A percentile compares a stretch with the other conserved stretches of the same genome.
phyloP scores from a whole-genome alignment of 2,888 invertebrate genomes.

The Cephus nigrinus region DNA sequence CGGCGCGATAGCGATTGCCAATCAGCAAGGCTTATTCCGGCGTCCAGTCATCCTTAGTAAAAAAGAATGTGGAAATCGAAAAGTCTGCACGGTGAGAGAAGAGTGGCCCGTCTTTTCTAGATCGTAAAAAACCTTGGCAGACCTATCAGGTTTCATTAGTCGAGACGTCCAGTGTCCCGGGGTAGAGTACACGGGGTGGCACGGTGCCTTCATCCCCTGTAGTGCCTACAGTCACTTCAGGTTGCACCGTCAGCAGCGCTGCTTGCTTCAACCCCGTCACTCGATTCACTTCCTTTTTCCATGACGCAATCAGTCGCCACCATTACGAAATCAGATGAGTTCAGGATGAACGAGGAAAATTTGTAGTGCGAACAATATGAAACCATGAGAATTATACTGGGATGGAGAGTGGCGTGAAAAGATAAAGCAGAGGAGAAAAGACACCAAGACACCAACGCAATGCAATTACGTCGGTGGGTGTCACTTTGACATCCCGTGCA shows the following conservation, averaged over 20 bases:
- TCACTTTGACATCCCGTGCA: slow-evolving; percentile 54
- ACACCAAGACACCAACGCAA: slow-evolving; percentile 56
- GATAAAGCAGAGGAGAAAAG: slow-evolving; percentile 1
- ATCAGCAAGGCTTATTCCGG: slow-evolving; percentile 49
- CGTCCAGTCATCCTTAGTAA: slow-evolving; percentile 34
- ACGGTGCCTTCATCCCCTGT: background rate
- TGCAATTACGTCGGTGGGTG: slow-evolving; percentile 57
- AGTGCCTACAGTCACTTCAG: background rate
- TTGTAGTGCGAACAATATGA: too few species aligned
- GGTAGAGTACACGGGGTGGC: background rate
- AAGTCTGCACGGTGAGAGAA: background rate
- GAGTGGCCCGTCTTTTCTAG: slow-evolving; percentile 8
- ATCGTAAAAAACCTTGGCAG: slow-evolving; percentile 48
- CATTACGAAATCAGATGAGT: slow-evolving; percentile 18
- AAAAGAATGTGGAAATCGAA: slow-evolving; percentile 29
- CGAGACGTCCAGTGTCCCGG: slow-evolving; percentile 31
- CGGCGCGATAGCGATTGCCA: slow-evolving; percentile 37
- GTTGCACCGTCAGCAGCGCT: slow-evolving; percentile 19
- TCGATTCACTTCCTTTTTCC: slow-evolving; percentile 18
- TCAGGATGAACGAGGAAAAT: background rate
- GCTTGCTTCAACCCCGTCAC: slow-evolving; percentile 21
- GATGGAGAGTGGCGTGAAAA: background rate
- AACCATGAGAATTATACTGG: too few species aligned
- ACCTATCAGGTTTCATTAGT: slow-evolving; percentile 51
- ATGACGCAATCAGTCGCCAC: slow-evolving; percentile 57